phyloP scores from a whole-genome alignment of 2,888 invertebrate genomes.

The Bembecia ichneumoniformis region DNA sequence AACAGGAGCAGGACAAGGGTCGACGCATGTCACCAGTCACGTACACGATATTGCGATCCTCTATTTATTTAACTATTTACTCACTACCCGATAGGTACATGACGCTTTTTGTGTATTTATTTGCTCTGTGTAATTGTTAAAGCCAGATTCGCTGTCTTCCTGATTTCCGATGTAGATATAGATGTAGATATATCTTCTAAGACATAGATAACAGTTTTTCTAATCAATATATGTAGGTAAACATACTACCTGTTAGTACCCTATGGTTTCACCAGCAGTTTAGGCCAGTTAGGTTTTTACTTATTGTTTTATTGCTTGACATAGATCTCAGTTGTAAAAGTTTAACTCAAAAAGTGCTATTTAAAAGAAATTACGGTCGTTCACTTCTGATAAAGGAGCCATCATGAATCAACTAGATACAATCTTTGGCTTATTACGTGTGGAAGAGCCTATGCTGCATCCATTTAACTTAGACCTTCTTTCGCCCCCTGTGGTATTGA shows the following conservation, averaged over 20 bases:
- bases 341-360: background rate
- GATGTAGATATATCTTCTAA: too few relatives aligned
- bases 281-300: too few relatives aligned
- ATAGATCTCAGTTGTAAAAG: background rate
- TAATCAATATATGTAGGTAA: too few relatives aligned
- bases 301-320: too few relatives aligned
- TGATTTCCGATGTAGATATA: too few relatives aligned
- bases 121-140: background rate
- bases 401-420: constrained; percentile 25
- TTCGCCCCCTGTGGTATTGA: constrained; percentile 9
- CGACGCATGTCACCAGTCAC: constrained; percentile 36
- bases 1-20: constrained; percentile 30
- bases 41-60: constrained; percentile 24
- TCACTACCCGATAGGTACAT: background rate
- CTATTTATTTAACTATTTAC: constrained; percentile 21
- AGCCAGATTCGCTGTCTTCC: too few relatives aligned
- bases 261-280: too few relatives aligned
- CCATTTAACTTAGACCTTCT: constrained; percentile 20
- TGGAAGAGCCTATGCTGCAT: constrained; percentile 19
- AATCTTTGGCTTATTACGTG: constrained; percentile 21
- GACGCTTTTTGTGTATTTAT: background rate
- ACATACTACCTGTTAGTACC: too few relatives aligned
- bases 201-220: too few relatives aligned
- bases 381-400: constrained; percentile 14
- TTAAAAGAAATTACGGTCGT: constrained; percentile 3